Evolutionary conservation across 2,797 vertebrate genomes (phyloP).

Genomic region (Sebastes elongatus): DNA sequence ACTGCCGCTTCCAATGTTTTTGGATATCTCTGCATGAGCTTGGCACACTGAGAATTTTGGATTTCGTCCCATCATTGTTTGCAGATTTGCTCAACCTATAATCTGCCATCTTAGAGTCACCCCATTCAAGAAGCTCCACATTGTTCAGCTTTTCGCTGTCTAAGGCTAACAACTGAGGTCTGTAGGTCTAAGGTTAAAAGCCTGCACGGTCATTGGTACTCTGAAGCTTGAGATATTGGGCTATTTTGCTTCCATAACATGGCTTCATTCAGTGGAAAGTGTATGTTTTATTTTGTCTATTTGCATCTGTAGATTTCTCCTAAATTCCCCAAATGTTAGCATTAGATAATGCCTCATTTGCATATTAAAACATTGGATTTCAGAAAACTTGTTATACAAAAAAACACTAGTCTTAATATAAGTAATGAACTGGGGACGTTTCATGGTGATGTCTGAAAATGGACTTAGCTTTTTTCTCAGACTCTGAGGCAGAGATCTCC

Average conservation of each 20-base stretch:
- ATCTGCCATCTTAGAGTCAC: conserved; percentile 7
- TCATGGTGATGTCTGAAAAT: too few relatives aligned
- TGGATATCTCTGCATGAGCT: conserved; percentile 11
- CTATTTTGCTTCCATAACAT: neutral
- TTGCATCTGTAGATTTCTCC: neutral
- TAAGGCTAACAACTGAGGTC: conserved; percentile 1
- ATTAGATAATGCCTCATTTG: too few relatives aligned
- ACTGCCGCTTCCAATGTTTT: conserved; percentile 7
- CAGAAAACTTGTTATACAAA: too few relatives aligned
- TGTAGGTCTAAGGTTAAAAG: neutral
- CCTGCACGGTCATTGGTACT: neutral
- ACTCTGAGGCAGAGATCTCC: too few relatives aligned
- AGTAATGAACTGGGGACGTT: rapidly evolving
- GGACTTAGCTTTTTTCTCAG: too few relatives aligned
- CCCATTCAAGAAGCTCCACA: neutral
- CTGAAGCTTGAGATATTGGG: neutral
- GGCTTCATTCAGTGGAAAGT: neutral
- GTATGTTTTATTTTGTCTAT: neutral
- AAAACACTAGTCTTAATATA: neutral
- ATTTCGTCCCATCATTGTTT: conserved; percentile 43
- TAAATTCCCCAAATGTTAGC: neutral
- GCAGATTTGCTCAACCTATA: conserved; percentile 31
- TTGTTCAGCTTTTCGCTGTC: neutral
- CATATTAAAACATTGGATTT: too few relatives aligned
- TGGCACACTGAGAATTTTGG: conserved; percentile 15